These are phyloP conservation scores for Hypomecis atomaria DNA, from an alignment of 2,888 invertebrate species.

Conservation along the genomic window DNA sequence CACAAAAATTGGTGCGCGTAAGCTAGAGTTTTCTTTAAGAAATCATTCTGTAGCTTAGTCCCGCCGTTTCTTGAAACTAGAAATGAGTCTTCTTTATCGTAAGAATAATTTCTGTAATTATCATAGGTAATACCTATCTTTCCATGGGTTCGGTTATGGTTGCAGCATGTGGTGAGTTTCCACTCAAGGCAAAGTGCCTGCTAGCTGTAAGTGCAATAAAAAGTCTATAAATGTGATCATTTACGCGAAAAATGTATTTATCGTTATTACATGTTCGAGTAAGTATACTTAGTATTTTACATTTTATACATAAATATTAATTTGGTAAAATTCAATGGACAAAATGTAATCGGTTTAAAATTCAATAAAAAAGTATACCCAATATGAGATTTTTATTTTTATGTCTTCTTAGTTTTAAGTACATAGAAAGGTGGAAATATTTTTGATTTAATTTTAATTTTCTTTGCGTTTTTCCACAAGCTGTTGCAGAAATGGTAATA, in stretches of 20 bases:
- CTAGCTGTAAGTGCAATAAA: conserved; percentile 70
- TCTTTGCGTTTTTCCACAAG: too few species aligned
- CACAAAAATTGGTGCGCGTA: too few species aligned
- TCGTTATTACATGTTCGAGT: conserved; percentile 54
- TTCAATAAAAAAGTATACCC: conserved; percentile 53
- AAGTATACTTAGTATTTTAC: conserved; percentile 64
- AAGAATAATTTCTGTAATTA: conserved; percentile 36
- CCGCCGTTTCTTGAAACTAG: background rate
- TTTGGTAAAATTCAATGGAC: conserved; percentile 69
- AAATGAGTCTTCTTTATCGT: background rate
- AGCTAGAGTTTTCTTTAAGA: background rate
- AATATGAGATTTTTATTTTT: conserved; percentile 32
- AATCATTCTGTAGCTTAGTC: too few species aligned
- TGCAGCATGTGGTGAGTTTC: conserved; percentile 82
- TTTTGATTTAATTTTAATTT: too few species aligned
- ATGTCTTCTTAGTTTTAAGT: conserved; percentile 1
- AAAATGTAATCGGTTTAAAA: conserved; percentile 69
- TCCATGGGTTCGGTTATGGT: conserved; percentile 70
- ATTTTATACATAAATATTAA: conserved; percentile 64
- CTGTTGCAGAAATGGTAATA: too few species aligned
- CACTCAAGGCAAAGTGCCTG: conserved; percentile 70
- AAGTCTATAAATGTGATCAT: conserved; percentile 79
- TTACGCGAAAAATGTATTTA: conserved; percentile 72
- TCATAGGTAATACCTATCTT: conserved; percentile 31
- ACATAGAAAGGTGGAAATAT: too few species aligned